Conservation (phyloP, 2,797 vertebrate species). For the Lophotriccus pileatus region DNA sequence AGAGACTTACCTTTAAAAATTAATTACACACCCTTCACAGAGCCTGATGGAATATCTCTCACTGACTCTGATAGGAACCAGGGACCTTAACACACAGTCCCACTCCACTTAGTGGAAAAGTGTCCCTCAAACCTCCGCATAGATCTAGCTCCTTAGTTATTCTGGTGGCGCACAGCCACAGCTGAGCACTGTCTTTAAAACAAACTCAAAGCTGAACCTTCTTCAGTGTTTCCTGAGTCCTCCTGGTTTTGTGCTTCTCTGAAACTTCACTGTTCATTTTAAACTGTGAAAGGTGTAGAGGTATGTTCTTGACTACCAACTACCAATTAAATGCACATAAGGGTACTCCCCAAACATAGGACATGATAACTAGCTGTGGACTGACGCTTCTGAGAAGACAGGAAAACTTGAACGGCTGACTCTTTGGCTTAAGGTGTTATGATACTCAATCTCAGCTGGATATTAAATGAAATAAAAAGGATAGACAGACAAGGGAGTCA, state of each 20-base stretch:
- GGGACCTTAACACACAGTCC: not conserved
- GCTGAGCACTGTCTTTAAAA: too few species aligned
- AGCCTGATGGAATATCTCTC: not conserved
- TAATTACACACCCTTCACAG: not conserved
- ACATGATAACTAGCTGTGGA: too few species aligned
- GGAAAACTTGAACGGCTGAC: too few species aligned
- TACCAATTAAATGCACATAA: too few species aligned
- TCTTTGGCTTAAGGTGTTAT: not conserved
- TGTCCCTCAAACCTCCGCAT: not conserved
- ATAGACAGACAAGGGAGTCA: not conserved
- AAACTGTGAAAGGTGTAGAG: too few species aligned
- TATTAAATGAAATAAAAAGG: not conserved
- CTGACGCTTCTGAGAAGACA: too few species aligned
- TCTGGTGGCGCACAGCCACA: not conserved
- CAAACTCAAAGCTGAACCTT: too few species aligned
- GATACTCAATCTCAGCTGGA: not conserved
- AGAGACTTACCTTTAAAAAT: not conserved
- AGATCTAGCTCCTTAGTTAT: not conserved
- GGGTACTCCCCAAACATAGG: too few species aligned
- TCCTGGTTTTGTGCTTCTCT: too few species aligned
- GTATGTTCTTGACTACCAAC: too few species aligned
- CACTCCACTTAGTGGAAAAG: not conserved
- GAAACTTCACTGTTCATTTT: too few species aligned
- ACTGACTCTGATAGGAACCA: not conserved
- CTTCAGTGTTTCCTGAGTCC: too few species aligned